Percentiles rank a stretch among this genome's conserved stretches.
These are phyloP conservation scores for Scelioninae gen. 2 DNA, from an alignment of 2,888 invertebrate genomes.

Conservation along the genomic window DNA sequence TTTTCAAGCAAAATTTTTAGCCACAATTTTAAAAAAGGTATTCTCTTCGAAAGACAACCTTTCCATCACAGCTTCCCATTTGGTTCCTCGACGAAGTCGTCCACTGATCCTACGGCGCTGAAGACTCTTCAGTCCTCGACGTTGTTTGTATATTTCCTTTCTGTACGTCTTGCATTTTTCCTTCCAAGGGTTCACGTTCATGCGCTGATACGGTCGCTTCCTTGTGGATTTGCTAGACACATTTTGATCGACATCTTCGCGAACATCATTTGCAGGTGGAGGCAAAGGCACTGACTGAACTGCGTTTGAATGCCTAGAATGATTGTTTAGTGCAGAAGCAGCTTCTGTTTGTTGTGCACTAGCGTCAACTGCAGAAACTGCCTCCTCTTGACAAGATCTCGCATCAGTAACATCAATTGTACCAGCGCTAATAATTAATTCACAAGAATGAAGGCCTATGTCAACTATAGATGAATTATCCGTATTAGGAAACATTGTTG, in stretches of 20 bases:
- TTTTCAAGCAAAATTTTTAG: constrained; percentile 4
- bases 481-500: constrained; percentile 1
- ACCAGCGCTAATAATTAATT: neutral
- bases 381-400: neutral
- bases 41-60: constrained; percentile 5
- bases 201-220: too few relatives aligned
- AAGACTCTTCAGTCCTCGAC: neutral
- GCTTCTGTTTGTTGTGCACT: constrained; percentile 1
- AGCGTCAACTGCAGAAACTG: constrained; percentile 5
- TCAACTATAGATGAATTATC: neutral
- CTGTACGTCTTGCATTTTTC: neutral
- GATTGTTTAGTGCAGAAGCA: neutral
- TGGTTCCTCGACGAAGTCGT: constrained; percentile 4
- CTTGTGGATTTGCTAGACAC: too few relatives aligned
- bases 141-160: neutral
- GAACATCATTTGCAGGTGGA: neutral
- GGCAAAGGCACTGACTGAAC: neutral
- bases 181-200: too few relatives aligned
- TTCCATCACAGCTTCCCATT: neutral
- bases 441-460: neutral
- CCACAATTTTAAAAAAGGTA: constrained; percentile 8
- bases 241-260: too few relatives aligned
- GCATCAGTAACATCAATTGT: neutral
- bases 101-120: constrained; percentile 1
- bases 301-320: neutral